Evolutionary conservation across 2,888 invertebrate species (phyloP), one percentile per base, ranked within the genome.

Genomic region (Rugalucina vietnamica): DNA sequence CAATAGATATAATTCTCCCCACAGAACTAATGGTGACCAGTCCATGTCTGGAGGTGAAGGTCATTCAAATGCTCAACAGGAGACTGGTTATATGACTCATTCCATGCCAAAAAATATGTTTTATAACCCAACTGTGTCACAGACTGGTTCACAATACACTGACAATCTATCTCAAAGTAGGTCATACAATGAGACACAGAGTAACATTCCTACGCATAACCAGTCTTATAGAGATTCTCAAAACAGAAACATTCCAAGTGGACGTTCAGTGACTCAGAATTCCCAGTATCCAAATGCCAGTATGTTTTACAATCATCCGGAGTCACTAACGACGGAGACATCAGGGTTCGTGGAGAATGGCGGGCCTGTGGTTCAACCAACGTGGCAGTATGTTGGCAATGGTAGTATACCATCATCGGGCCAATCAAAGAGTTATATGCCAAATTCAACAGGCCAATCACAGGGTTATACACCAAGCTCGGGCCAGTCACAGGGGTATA

Each of bases 311-410:
- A 65, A 24, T 65, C 34, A 65, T 32, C 65, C 65, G 3, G 65
- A 21, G 24, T 18, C 24, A 34, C 65, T 34, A 18, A 12, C 65
- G 5, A 18, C 65, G 21, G 65, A 65, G 3, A 27, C 24, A 3
- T 32, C 65, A 34, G 12, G 27, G 8, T 32, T 14, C 3, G 5
- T 65, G 14, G 24, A 21, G 65, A 34, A 65, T 3, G 34, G 14
- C 21, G 65, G 65, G 34, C 21, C 65, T 14, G 80, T 77, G 24
- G 34, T 65, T 21, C 81, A 83, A 65, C 81, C 82, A 5, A 71
- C 60, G n/a, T 87, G 87, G 87, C 85, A 87, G 54, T 87, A 85
- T 80, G 83, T 87, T 10, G 83, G 81, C 21, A 81, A 85, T 83
- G 87, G 85, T 12, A 78, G 75, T 32, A 49, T 72, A 3, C 57